Conservation (phyloP, 2,797 vertebrate species). For the Aythya fuligula region DNA sequence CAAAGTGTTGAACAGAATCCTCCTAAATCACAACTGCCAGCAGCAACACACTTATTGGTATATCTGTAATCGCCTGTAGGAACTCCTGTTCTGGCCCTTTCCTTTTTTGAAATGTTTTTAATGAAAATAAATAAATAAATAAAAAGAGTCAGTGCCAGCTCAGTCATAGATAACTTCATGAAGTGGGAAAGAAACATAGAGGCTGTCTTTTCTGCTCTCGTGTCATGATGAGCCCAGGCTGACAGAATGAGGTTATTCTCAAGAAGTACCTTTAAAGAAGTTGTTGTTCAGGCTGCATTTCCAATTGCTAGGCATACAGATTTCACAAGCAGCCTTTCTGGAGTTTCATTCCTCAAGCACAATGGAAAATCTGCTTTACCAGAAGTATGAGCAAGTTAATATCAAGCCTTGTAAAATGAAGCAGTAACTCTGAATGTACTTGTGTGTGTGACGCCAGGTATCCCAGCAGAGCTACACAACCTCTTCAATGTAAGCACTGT, state of each 20-base stretch:
- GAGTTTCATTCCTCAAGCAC: background rate
- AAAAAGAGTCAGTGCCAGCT: background rate
- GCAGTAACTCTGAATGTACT: background rate
- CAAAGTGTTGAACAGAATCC: background rate
- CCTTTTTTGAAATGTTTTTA: background rate
- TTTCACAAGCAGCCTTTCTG: background rate
- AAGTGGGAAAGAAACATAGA: background rate
- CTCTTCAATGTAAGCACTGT: background rate
- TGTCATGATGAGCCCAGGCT: background rate
- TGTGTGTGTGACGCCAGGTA: background rate
- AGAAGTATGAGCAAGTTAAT: background rate
- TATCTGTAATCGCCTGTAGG: background rate
- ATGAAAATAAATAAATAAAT: too few species aligned
- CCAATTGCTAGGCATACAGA: background rate
- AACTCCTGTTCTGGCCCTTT: background rate
- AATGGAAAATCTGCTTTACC: background rate
- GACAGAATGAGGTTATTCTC: conserved; percentile 44
- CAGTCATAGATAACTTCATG: background rate
- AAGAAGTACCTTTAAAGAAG: background rate
- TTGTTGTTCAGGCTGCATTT: background rate
- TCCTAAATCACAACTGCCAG: background rate
- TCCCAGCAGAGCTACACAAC: background rate
- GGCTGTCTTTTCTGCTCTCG: background rate
- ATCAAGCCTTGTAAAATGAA: background rate
- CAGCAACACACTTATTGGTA: background rate